Conservation (phyloP, 1,140 invertebrate species). For the Berghia stephanieae region DNA sequence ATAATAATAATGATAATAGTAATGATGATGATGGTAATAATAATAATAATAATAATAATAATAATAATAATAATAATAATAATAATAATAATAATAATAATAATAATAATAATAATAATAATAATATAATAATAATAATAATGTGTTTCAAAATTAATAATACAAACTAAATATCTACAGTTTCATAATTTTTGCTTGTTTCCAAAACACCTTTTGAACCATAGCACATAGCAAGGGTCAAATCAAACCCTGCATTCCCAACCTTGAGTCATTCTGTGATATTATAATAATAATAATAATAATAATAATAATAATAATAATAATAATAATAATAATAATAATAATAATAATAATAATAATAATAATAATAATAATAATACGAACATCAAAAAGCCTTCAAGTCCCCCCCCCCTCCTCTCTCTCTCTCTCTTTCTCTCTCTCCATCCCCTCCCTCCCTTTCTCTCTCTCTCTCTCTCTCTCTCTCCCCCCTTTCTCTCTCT, state of each 20-base stretch:
- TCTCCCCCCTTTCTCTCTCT: background rate
- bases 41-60: background rate
- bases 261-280: too few relatives aligned
- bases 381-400: background rate
- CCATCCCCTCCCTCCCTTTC: slow-evolving; percentile 1
- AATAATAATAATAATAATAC: too few relatives aligned
- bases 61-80: background rate
- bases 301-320: too few relatives aligned
- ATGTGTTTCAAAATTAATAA: background rate
- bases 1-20: background rate
- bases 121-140: background rate
- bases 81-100: background rate
- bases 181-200: too few relatives aligned
- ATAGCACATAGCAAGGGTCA: too few relatives aligned
- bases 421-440: slow-evolving; percentile 14
- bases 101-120: background rate
- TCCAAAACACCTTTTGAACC: too few relatives aligned
- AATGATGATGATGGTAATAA: background rate
- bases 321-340: too few relatives aligned
- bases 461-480: background rate
- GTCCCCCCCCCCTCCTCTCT: slow-evolving; percentile 10
- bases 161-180: background rate
- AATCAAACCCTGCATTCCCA: too few relatives aligned
- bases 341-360: background rate
- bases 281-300: too few relatives aligned